These are phyloP conservation scores for Linnaemya tessellans DNA, from an alignment of 2,888 invertebrate species.

Conservation along the genomic window DNA sequence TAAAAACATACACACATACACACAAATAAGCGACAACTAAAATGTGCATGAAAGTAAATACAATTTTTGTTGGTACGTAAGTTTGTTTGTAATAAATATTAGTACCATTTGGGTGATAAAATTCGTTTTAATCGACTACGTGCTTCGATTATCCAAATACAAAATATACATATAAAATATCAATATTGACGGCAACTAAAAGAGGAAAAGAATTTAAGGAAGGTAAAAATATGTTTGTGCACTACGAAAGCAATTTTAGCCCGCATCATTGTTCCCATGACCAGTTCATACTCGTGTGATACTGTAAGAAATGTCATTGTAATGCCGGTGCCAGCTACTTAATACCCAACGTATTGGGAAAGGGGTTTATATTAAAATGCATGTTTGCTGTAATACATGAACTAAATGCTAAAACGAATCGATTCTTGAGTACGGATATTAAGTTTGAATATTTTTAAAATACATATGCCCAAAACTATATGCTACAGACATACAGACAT, in stretches of 20 bases:
- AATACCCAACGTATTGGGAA: constrained; percentile 3
- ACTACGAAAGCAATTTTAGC: background rate
- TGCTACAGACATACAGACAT: no score
- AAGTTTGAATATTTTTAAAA: constrained; percentile 3
- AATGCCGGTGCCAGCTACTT: background rate
- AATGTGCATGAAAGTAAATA: no score
- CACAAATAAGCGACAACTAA: no score
- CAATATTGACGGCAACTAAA: constrained; percentile 55
- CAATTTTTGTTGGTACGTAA: no score
- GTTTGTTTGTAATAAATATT: background rate
- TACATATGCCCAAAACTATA: background rate
- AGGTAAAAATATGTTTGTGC: background rate
- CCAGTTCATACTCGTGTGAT: background rate
- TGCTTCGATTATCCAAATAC: constrained; percentile 60
- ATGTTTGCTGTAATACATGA: background rate
- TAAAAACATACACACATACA: background rate
- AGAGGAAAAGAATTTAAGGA: background rate
- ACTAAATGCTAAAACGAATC: background rate
- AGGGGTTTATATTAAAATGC: background rate
- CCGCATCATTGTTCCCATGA: constrained; percentile 12
- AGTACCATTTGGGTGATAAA: constrained; percentile 63
- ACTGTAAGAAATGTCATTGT: background rate
- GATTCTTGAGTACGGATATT: background rate
- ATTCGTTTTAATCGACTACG: constrained; percentile 70
- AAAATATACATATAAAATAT: constrained; percentile 12